Evolutionary conservation across 2,888 invertebrate genomes (phyloP).

Genomic region (Bhutanitis thaidina): DNA sequence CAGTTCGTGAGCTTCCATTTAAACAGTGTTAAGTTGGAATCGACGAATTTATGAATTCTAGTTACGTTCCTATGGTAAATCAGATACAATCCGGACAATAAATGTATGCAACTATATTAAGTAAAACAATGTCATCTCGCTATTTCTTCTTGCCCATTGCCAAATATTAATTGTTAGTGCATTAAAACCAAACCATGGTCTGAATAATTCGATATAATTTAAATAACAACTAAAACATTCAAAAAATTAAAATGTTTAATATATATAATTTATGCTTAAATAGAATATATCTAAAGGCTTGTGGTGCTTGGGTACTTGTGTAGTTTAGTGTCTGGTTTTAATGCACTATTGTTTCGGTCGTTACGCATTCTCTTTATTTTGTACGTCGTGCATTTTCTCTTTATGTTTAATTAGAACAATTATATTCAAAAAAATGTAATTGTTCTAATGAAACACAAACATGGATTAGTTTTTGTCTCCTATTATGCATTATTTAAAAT

Average conservation of each 20-base stretch:
- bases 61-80: too few relatives aligned
- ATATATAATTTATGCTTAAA: conserved; percentile 56
- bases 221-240: conserved; percentile 11
- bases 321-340: conserved; percentile 48
- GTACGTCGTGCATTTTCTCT: too few relatives aligned
- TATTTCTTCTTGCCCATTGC: conserved; percentile 18
- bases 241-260: conserved; percentile 42
- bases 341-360: conserved; percentile 22
- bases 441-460: too few relatives aligned
- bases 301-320: conserved; percentile 70
- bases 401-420: too few relatives aligned
- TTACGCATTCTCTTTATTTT: neutral
- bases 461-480: too few relatives aligned
- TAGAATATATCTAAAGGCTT: conserved; percentile 64
- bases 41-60: too few relatives aligned
- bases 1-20: too few relatives aligned
- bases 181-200: conserved; percentile 17
- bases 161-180: conserved; percentile 11
- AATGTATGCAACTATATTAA: conserved; percentile 1
- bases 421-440: too few relatives aligned
- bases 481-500: too few relatives aligned
- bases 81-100: neutral
- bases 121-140: neutral
- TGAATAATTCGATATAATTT: conserved; percentile 4
- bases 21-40: too few relatives aligned